phyloP scores from a whole-genome alignment of 2,797 vertebrate genomes.

The Phalloptychus januarius region DNA sequence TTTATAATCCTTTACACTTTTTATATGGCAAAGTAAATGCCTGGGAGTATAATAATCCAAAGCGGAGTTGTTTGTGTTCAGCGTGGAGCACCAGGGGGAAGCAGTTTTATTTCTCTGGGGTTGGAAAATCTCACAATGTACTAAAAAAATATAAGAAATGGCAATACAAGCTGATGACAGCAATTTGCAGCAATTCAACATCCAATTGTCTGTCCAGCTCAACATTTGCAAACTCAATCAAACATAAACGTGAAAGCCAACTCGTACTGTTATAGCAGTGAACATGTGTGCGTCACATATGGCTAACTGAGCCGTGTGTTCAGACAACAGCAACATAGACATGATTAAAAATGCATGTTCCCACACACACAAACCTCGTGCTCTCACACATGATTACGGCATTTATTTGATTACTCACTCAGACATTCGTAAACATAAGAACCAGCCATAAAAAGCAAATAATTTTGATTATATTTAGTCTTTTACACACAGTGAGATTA shows the following conservation, averaged over 20 bases:
- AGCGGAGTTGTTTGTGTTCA: conserved; percentile 55
- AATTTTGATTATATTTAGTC: conserved; percentile 8
- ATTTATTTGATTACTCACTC: conserved; percentile 7
- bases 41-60: conserved; percentile 43
- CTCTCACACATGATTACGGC: background rate
- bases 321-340: conserved; percentile 18
- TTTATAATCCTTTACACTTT: conserved; percentile 66
- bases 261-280: background rate
- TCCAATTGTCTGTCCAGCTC: conserved; percentile 15
- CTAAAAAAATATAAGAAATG: conserved; percentile 42
- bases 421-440: conserved; percentile 22
- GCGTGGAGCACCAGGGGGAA: conserved; percentile 33
- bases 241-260: background rate
- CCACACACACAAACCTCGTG: conserved; percentile 9
- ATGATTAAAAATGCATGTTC: conserved; percentile 46
- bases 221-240: background rate
- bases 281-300: background rate
- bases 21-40: conserved; percentile 47
- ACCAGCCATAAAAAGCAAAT: conserved; percentile 8
- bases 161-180: conserved; percentile 54
- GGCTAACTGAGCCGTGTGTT: conserved; percentile 2
- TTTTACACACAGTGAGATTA: conserved; percentile 23
- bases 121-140: conserved; percentile 45
- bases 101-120: background rate
- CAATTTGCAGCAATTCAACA: conserved; percentile 35